Base-by-base conservation (phyloP, 1,140 invertebrate genomes). In the Holcopasites calliopsidis region DNA sequence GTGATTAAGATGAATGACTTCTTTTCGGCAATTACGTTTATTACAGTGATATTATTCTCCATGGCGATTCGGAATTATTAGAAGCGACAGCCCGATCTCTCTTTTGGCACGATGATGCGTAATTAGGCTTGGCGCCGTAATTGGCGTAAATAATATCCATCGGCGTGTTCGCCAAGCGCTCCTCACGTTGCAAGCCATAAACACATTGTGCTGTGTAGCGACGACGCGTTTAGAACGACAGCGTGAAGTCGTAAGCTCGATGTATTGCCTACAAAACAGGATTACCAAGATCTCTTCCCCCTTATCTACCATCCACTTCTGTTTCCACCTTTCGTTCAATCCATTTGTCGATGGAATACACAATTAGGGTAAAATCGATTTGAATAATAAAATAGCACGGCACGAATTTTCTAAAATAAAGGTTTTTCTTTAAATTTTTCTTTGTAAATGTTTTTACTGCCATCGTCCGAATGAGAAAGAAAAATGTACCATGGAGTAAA, bases 131-230 rank as follows among this genome's bases (percentile, higher is more conserved):
- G 64, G 64, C 54, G 65, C 66, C 38, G 28, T 76, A 76, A 76
- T 71, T 76, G 74, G 74, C 35, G 47, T 71, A 70, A 70, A 76
- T 71, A 76, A 76, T 70, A 76, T 76, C 66, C 55, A 76, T 61
- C 33, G 54, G 1, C 28, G 54, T n/a, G 33, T 75, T 23, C 33
- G 64, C 64, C 64, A 57, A 68, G 23, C 40, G 33, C 52, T 65
- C 38, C 52, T 65, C 50, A 11, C 52, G 42, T 68, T 57, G 62
- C 72, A 47, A 40, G 40, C 42, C 66, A 33, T 76, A 76, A 70
- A 71, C 66, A 76, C 57, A 71, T 71, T 62, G 57, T 71, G 44
- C 55, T 26, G n/a, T n/a, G n/a, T 38, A 49, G 55, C 50, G 74
- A 71, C 74, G 74, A 71, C 55, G 65, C 73, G 73, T 75, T 74